phyloP scores from a whole-genome alignment of 2,797 vertebrate species.

The Pteropus rufus region DNA sequence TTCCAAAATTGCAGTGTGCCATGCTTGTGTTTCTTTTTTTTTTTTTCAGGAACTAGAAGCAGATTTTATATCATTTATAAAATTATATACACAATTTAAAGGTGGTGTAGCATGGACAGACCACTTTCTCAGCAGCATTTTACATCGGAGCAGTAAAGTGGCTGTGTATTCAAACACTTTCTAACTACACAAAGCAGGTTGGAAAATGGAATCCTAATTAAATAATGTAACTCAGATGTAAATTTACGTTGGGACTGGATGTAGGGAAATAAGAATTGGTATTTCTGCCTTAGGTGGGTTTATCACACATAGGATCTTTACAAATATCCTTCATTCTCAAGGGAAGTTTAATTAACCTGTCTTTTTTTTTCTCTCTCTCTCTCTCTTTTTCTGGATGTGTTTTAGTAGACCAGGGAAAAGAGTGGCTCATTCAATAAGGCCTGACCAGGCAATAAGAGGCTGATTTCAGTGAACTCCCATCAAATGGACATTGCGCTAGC shows the following conservation, averaged over 20 bases:
- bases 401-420: constrained; percentile 77
- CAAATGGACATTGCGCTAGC: constrained; percentile 53
- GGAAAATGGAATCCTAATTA: constrained; percentile 82
- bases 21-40: constrained; percentile 58
- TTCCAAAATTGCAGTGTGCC: constrained; percentile 86
- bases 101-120: constrained; percentile 80
- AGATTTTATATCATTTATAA: constrained; percentile 89
- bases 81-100: constrained; percentile 88
- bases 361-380: constrained; percentile 4
- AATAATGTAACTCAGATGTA: constrained; percentile 83
- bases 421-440: constrained; percentile 55
- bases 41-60: constrained; percentile 78
- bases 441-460: constrained; percentile 49
- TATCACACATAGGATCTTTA: constrained; percentile 71
- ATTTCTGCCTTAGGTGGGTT: constrained; percentile 72
- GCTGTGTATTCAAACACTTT: constrained; percentile 79
- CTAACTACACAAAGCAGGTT: constrained; percentile 77
- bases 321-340: constrained; percentile 59
- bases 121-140: constrained; percentile 80
- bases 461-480: constrained; percentile 70
- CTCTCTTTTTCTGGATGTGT: neutral
- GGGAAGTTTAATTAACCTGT: constrained; percentile 77
- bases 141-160: constrained; percentile 79
- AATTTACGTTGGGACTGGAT: constrained; percentile 76
- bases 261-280: constrained; percentile 73